Percentiles rank a stretch among this genome's conserved stretches.
Conservation (phyloP, 64 coral and sea anemone genomes). For the Actinia equina region DNA sequence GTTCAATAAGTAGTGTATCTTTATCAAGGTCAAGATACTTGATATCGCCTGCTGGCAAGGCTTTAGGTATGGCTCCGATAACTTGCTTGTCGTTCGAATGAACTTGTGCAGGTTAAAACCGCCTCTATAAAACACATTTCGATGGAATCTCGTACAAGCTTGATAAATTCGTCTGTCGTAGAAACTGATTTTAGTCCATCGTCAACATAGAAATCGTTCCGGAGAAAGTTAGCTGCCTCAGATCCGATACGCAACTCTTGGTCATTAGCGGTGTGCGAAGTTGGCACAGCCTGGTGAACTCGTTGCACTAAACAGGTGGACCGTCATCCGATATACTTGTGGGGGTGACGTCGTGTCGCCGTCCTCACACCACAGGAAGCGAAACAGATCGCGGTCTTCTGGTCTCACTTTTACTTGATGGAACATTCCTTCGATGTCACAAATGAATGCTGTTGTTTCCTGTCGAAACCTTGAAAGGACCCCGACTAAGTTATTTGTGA, state of each 20-base stretch:
- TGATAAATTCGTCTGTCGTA: neutral
- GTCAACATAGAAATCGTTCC: slow-evolving; percentile 32
- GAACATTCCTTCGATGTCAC: slow-evolving; percentile 38
- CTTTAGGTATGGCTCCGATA: neutral
- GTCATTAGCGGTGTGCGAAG: slow-evolving; percentile 22
- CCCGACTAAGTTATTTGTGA: slow-evolving; percentile 48
- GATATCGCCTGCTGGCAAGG: neutral
- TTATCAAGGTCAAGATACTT: neutral
- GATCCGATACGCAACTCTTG: neutral
- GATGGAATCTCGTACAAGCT: neutral
- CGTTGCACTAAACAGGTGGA: no score
- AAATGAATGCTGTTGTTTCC: slow-evolving; percentile 19
- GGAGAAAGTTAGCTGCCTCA: neutral
- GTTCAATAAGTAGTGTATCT: neutral
- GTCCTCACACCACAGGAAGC: slow-evolving; percentile 37
- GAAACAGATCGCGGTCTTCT: slow-evolving; percentile 35
- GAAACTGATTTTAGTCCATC: slow-evolving; percentile 17
- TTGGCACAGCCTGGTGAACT: neutral
- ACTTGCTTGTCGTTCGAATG: slow-evolving; percentile 31
- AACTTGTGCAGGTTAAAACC: slow-evolving; percentile 50
- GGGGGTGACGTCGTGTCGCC: slow-evolving; percentile 2
- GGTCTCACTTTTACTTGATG: slow-evolving; percentile 46
- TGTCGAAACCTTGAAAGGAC: slow-evolving; percentile 17
- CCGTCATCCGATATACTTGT: slow-evolving; percentile 52
- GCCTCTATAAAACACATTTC: slow-evolving; percentile 12